phyloP scores from a whole-genome alignment of 2,888 invertebrate species.

The Bombylius discolor region DNA sequence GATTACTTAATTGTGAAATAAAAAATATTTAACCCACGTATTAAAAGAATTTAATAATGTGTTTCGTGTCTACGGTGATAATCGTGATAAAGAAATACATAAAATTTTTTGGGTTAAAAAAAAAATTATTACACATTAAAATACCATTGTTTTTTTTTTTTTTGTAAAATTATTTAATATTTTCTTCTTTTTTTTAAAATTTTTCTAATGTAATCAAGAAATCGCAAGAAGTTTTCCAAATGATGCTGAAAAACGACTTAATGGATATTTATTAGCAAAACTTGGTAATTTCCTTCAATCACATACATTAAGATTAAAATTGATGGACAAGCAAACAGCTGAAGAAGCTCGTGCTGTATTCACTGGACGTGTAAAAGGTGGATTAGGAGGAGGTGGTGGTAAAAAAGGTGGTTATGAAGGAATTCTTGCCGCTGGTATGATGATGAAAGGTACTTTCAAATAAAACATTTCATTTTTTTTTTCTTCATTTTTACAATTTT shows the following conservation, averaged over 20 bases:
- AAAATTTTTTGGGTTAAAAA: no score
- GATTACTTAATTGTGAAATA: no score
- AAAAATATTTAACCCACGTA: no score
- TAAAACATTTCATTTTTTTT: neutral
- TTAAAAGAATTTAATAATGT: no score
- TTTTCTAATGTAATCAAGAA: constrained; percentile 33
- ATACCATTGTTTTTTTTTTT: no score
- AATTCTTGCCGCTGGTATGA: constrained; percentile 43
- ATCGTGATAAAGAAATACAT: no score
- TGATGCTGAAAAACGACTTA: constrained; percentile 60
- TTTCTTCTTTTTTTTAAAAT: no score
- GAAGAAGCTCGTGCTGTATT: constrained; percentile 45
- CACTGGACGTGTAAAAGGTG: constrained; percentile 44
- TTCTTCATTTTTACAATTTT: neutral
- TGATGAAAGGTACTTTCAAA: constrained; percentile 44
- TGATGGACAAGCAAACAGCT: constrained; percentile 49
- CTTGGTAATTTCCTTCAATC: constrained; percentile 58
- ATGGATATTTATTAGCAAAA: constrained; percentile 59
- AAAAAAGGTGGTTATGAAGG: constrained; percentile 42
- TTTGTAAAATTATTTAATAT: no score
- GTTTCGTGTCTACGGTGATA: no score
- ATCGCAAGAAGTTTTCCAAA: constrained; percentile 61
- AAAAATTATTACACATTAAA: no score
- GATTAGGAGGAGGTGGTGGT: constrained; percentile 35
- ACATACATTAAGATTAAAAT: constrained; percentile 57